Conservation (phyloP, 2,113 vertebrate genomes). For the Athene noctua region DNA sequence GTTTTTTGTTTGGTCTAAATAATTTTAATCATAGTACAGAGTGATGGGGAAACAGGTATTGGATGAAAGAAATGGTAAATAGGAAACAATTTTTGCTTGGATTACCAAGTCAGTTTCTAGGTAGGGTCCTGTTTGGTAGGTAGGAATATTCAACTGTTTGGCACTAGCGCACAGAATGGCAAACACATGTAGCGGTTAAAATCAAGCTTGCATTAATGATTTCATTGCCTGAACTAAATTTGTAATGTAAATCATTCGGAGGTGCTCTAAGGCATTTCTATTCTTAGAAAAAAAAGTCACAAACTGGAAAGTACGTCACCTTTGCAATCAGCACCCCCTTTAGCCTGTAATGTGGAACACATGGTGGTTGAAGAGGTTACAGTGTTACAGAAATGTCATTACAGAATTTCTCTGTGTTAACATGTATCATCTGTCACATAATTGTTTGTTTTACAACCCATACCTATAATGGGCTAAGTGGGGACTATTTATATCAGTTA, state of each 20-base stretch:
- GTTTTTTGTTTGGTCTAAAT: slow-evolving; percentile 22
- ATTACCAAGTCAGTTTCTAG: background rate
- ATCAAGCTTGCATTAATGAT: slow-evolving; percentile 49
- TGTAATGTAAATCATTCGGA: slow-evolving; percentile 64
- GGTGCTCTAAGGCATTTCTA: slow-evolving; percentile 65
- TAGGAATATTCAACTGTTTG: background rate
- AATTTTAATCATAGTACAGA: background rate
- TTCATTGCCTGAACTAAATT: slow-evolving; percentile 61
- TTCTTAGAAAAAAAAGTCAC: slow-evolving; percentile 70
- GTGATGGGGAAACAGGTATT: background rate
- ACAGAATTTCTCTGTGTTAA: slow-evolving; percentile 74
- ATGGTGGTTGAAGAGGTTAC: slow-evolving; percentile 74
- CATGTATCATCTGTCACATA: slow-evolving; percentile 79
- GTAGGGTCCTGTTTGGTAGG: background rate
- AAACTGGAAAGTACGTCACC: slow-evolving; percentile 66
- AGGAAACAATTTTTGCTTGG: background rate
- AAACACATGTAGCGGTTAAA: slow-evolving; percentile 45
- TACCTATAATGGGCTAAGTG: slow-evolving; percentile 76
- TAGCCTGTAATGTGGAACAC: slow-evolving; percentile 76
- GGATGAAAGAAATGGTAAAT: background rate
- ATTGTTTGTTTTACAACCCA: slow-evolving; percentile 79
- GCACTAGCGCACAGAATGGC: background rate
- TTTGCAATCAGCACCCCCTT: slow-evolving; percentile 73
- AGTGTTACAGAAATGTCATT: slow-evolving; percentile 75
- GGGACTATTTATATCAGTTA: slow-evolving; percentile 79